Conservation (phyloP, 2,113 vertebrate genomes). For the Otolemur garnettii region DNA sequence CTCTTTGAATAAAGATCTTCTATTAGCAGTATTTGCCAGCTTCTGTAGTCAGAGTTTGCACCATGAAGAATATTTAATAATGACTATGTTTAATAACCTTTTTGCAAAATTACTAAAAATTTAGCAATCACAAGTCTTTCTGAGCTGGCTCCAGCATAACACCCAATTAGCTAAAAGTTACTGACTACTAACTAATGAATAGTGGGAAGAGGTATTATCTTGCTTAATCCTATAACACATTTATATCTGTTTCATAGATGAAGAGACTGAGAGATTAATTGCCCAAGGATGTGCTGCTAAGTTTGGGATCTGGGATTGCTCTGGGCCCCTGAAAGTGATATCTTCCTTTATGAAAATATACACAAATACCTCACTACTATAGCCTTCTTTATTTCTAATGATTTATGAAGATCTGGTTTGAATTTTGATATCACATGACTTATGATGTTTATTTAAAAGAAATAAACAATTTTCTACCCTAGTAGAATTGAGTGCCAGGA, state of each 20-base stretch:
- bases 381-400: not conserved
- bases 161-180: not conserved
- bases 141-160: not conserved
- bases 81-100: not conserved
- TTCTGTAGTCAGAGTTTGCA: not conserved
- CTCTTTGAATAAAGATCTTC: not conserved
- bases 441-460: conserved; percentile 4
- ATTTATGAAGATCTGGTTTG: not conserved
- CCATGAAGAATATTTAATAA: not conserved
- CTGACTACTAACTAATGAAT: not conserved
- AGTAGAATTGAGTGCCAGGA: not conserved
- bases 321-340: not conserved
- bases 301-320: not conserved
- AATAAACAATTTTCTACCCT: conserved; percentile 6
- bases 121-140: not conserved
- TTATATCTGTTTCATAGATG: not conserved
- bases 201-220: not conserved
- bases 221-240: not conserved
- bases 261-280: not conserved
- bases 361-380: not conserved
- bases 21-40: not conserved
- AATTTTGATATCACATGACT: not conserved
- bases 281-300: not conserved
- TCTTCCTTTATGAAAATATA: conserved; percentile 14
- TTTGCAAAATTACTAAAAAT: not conserved